Conservation (phyloP, 2,888 invertebrate genomes). For the Hypselothyrea guttata region DNA sequence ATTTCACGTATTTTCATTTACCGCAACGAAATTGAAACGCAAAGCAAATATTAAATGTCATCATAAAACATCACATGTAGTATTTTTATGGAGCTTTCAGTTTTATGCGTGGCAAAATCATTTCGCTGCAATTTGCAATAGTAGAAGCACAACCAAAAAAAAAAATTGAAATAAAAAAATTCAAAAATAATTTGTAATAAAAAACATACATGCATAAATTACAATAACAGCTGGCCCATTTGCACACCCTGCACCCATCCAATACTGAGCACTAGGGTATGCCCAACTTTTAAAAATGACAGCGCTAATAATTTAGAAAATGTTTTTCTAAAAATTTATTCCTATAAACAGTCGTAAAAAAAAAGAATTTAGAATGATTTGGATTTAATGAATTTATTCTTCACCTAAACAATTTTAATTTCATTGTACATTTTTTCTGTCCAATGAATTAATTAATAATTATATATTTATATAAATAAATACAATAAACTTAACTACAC, state of each 20-base stretch:
- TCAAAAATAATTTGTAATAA: constrained; percentile 45
- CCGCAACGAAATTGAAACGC: constrained; percentile 27
- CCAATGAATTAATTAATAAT: too few relatives aligned
- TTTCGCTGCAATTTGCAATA: constrained; percentile 50
- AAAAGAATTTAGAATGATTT: background rate
- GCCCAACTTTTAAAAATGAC: too few relatives aligned
- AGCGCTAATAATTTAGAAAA: too few relatives aligned
- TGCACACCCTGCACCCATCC: constrained; percentile 21
- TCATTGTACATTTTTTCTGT: too few relatives aligned
- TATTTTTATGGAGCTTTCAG: constrained; percentile 48
- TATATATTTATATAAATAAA: too few relatives aligned
- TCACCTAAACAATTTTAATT: background rate
- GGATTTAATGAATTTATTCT: background rate
- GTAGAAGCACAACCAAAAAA: constrained; percentile 31
- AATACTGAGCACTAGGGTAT: too few relatives aligned
- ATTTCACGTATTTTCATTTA: constrained; percentile 34
- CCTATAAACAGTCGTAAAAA: too few relatives aligned
- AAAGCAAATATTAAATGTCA: constrained; percentile 42
- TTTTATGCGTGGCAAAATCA: constrained; percentile 51
- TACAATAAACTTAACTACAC: too few relatives aligned
- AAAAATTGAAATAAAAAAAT: too few relatives aligned
- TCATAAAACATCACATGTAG: constrained; percentile 10
- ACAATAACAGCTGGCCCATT: constrained; percentile 59
- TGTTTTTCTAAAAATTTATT: too few relatives aligned
- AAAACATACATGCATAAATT: constrained; percentile 67